Conservation (phyloP, 1,140 invertebrate species). For the Oedothorax gibbosus region DNA sequence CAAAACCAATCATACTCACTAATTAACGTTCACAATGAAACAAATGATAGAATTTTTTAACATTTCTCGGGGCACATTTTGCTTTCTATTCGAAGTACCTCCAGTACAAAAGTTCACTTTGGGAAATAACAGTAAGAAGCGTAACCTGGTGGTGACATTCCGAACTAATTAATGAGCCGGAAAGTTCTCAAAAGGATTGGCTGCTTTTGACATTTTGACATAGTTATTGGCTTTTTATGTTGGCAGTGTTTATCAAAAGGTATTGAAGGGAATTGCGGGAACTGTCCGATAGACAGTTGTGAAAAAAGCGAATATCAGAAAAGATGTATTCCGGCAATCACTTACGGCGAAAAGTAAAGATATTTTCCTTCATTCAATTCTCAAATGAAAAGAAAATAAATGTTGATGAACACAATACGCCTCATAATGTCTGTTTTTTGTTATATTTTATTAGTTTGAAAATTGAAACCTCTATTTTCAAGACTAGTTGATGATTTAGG, state of each 20-base stretch:
- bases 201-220: constrained; percentile 9
- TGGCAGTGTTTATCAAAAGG: background rate
- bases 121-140: constrained; percentile 2
- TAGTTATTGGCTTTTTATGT: constrained; percentile 1
- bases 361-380: too few species aligned
- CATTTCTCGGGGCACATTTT: background rate
- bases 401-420: too few species aligned
- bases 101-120: background rate
- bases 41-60: background rate
- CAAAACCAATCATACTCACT: background rate
- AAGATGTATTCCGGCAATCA: too few species aligned
- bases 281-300: background rate
- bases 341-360: too few species aligned
- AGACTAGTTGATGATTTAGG: too few species aligned
- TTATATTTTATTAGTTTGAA: too few species aligned
- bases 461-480: too few species aligned
- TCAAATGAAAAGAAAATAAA: too few species aligned
- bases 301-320: background rate
- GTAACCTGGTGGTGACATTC: background rate
- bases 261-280: background rate
- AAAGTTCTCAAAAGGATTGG: background rate
- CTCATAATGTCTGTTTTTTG: too few species aligned
- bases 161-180: constrained; percentile 28
- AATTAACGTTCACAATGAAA: background rate
- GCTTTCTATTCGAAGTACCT: background rate